Evolutionary conservation across 2,113 vertebrate species (phyloP), one percentile per base, ranked within the genome.

Genomic region (Oryzias melastigma): DNA sequence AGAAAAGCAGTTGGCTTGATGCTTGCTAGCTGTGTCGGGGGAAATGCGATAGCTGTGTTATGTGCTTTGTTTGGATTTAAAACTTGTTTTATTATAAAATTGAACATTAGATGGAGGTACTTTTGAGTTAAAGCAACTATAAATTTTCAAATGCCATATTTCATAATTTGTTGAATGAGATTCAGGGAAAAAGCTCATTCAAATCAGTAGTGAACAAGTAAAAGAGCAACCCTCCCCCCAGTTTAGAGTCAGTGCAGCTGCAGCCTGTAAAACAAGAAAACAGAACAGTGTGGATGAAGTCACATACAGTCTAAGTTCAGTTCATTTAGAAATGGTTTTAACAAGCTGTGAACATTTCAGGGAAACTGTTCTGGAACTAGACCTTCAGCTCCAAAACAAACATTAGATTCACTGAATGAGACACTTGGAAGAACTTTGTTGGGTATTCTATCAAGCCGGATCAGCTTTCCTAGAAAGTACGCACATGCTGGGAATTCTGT

Each of bases 191-290:
- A 35, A 35, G 2, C 35, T 35, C 10, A 12, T 35, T 35, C 10
- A 12, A 35, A 35, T 35, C 8, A 35, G 10, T 12, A 12, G 35
- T 35, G 35, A 35, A 35, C 35, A 35, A 12, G 35, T 3, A 35
- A 35, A 35, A 35, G 35, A 12, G 8, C 8, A 10, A 35, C 8
- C 35, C 35, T 12, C 10, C 75, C 81, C 54, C 57, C 10, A 20
- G 42, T 80, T 84, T 70, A 86, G 85, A 86, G 90, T 83, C 85
- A 83, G 78, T 86, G 88, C 85, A 90, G 87, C 89, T 90, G 75
- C 83, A 84, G 77, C 25, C 60, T 75, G 79, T n/a, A 58, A 60
- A 54, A 57, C 58, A 69, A n/a, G n/a, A 19, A 46, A 62, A 53
- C 51, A 58, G 54, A 53, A 1, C 0, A 12, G 47, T 27, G 29